Evolutionary conservation across 2,113 vertebrate genomes (phyloP).

Genomic region (Aspidoscelis tigris): DNA sequence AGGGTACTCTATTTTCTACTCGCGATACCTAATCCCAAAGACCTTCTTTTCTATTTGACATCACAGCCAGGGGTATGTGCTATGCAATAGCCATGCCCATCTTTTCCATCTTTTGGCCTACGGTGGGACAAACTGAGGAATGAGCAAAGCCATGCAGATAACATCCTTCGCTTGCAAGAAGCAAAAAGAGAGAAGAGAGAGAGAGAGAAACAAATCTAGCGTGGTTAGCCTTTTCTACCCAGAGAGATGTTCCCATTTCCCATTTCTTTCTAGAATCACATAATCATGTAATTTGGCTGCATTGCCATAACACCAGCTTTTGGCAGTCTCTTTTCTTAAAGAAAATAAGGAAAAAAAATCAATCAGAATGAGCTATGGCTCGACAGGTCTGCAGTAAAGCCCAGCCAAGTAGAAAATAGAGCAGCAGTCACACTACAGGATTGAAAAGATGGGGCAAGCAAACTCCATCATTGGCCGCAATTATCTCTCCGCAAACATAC

Average conservation of each 20-base stretch:
- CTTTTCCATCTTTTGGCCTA: neutral
- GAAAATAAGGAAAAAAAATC: constrained; percentile 72
- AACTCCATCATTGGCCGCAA: constrained; percentile 71
- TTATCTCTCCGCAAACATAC: constrained; percentile 68
- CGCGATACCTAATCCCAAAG: neutral
- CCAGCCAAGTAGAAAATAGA: constrained; percentile 92
- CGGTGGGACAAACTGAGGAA: neutral
- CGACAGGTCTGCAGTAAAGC: constrained; percentile 83
- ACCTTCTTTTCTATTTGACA: neutral
- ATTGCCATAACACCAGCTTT: constrained; percentile 51
- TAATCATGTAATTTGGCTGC: constrained; percentile 59
- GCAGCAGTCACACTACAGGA: constrained; percentile 74
- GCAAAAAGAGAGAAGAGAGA: neutral
- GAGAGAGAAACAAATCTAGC: constrained; percentile 7
- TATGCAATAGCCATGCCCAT: neutral
- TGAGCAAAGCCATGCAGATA: neutral
- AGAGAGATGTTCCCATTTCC: constrained; percentile 6
- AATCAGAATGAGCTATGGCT: constrained; percentile 84
- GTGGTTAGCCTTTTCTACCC: constrained; percentile 15
- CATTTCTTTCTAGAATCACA: neutral
- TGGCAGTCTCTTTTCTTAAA: constrained; percentile 62
- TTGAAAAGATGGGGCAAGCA: constrained; percentile 68
- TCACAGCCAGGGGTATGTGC: neutral
- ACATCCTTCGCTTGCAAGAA: neutral
- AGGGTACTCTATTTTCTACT: neutral